A percentile compares a stretch with the other conserved stretches of the same genome.
phyloP scores from a whole-genome alignment of 1,140 invertebrate species.

The Aricia agestis region DNA sequence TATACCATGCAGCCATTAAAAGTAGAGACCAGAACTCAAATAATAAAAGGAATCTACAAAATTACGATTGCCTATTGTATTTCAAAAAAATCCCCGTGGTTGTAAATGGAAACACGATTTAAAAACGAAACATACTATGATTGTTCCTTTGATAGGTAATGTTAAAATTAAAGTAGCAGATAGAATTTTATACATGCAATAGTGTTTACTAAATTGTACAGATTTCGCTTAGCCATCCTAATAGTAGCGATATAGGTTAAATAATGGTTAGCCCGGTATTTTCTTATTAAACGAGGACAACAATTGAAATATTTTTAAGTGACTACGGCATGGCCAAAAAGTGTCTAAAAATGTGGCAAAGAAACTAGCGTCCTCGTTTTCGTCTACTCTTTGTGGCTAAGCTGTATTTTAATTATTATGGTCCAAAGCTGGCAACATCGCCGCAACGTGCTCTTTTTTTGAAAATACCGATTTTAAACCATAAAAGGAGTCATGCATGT shows the following conservation, averaged over 20 bases:
- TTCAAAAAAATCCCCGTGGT: too few relatives aligned
- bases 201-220: constrained; percentile 25
- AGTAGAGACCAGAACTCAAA: not conserved
- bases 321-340: too few relatives aligned
- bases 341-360: too few relatives aligned
- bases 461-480: not conserved
- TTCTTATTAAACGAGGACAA: not conserved
- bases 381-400: too few relatives aligned
- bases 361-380: too few relatives aligned
- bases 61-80: not conserved
- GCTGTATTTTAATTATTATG: too few relatives aligned
- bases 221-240: constrained; percentile 45
- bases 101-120: too few relatives aligned
- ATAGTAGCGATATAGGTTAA: constrained; percentile 32
- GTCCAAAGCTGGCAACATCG: not conserved
- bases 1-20: not conserved
- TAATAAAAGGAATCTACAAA: not conserved
- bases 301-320: too few relatives aligned
- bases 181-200: constrained; percentile 27
- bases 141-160: constrained; percentile 19
- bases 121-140: constrained; percentile 11
- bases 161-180: constrained; percentile 19
- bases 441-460: not conserved
- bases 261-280: not conserved
- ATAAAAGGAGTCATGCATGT: constrained; percentile 33